Conservation (phyloP, 2,888 invertebrate genomes). For the Buathra laborator region DNA sequence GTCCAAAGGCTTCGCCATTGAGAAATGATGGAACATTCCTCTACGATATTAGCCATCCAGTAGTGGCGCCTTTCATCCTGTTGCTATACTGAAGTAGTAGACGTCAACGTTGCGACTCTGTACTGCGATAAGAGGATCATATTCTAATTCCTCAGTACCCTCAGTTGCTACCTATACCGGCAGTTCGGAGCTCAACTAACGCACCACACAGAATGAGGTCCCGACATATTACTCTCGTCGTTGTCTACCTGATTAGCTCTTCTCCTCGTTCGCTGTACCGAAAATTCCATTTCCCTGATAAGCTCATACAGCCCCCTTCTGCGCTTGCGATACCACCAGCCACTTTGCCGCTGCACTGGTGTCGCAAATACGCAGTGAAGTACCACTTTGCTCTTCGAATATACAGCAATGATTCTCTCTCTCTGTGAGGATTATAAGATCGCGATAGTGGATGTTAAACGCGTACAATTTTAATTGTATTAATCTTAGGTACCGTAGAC, state of each 20-base stretch:
- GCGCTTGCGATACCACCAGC: constrained; percentile 1
- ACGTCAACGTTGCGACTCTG: constrained; percentile 9
- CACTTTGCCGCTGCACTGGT: background rate
- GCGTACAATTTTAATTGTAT: background rate
- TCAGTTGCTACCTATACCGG: constrained; percentile 1
- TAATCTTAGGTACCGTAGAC: too few species aligned
- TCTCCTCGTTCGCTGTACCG: background rate
- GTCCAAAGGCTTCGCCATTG: too few species aligned
- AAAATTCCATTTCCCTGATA: constrained; percentile 16
- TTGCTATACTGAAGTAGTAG: background rate
- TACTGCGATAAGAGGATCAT: constrained; percentile 44
- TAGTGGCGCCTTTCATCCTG: background rate
- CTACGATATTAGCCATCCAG: background rate
- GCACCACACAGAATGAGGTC: background rate
- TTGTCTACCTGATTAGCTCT: constrained; percentile 14
- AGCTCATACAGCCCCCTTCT: background rate
- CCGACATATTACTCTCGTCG: constrained; percentile 13
- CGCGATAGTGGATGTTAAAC: background rate
- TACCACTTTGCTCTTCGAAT: constrained; percentile 6
- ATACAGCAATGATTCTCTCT: background rate
- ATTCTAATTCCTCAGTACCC: constrained; percentile 45
- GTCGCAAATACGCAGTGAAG: background rate
- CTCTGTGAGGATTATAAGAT: background rate
- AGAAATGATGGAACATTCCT: too few species aligned
- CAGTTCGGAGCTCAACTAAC: constrained; percentile 1